These are phyloP conservation scores for Diplodus sargus DNA, from an alignment of 2,797 vertebrate species.

Conservation along the genomic window DNA sequence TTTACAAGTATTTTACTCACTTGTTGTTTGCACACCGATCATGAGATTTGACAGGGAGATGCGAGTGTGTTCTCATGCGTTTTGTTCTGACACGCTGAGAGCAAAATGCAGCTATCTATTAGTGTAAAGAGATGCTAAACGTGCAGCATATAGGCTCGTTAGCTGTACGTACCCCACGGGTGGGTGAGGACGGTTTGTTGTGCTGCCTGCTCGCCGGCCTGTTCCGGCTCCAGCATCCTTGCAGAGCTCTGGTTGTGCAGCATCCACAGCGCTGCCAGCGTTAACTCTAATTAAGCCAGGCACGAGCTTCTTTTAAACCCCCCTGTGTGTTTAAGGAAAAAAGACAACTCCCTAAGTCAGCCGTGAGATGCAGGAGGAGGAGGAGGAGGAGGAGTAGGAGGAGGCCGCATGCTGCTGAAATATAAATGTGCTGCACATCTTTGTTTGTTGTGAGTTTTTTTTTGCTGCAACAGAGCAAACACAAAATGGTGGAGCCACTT, in stretches of 20 bases:
- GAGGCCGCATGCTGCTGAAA: constrained; percentile 59
- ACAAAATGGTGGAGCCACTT: constrained; percentile 47
- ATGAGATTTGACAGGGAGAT: too few species aligned
- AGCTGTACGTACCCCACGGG: constrained; percentile 40
- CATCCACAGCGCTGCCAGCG: constrained; percentile 45
- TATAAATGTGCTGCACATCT: constrained; percentile 63
- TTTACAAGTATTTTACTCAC: not conserved
- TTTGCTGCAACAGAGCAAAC: constrained; percentile 48
- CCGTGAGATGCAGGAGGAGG: constrained; percentile 43
- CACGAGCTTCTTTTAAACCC: constrained; percentile 54
- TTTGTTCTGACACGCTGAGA: constrained; percentile 3
- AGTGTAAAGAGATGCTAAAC: constrained; percentile 38
- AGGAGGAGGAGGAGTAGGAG: constrained; percentile 40
- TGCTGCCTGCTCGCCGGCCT: constrained; percentile 18
- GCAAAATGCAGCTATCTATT: constrained; percentile 31
- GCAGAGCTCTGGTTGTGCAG: constrained; percentile 42
- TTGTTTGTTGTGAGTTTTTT: constrained; percentile 46
- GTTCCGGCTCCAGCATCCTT: constrained; percentile 37
- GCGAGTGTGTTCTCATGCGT: not conserved
- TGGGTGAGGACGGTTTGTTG: constrained; percentile 27
- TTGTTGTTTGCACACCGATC: not conserved
- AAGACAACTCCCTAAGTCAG: constrained; percentile 49
- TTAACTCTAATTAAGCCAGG: constrained; percentile 64
- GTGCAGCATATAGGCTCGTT: constrained; percentile 43
- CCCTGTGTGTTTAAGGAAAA: constrained; percentile 52